Percentiles rank a stretch among this genome's conserved stretches.
Conservation (phyloP, 2,113 vertebrate species). For the Raja brachyura region DNA sequence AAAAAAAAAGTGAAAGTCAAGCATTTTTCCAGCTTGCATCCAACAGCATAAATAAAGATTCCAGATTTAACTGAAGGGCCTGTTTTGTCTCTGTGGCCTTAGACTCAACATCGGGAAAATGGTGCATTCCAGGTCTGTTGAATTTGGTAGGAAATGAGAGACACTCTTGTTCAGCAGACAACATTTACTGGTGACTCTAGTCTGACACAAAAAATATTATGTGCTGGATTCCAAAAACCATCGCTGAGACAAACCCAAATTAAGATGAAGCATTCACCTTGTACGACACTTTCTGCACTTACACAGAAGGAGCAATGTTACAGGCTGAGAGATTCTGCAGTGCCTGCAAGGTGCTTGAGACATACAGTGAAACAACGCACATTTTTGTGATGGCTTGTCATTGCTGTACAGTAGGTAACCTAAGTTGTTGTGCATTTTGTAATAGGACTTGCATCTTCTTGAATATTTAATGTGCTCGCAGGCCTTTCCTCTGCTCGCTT, state of each 20-base stretch:
- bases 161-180: background rate
- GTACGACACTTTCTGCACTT: background rate
- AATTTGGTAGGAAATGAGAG: conserved; percentile 35
- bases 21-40: conserved; percentile 23
- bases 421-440: no score
- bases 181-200: background rate
- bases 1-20: background rate
- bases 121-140: conserved; percentile 6
- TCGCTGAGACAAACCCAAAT: background rate
- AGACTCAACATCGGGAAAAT: conserved; percentile 7
- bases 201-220: background rate
- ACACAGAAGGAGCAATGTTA: background rate
- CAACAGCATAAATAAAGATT: conserved; percentile 21
- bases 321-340: no score
- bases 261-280: background rate
- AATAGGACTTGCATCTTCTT: no score
- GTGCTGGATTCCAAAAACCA: conserved; percentile 7
- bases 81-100: background rate
- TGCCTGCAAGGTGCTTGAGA: no score
- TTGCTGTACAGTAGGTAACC: no score
- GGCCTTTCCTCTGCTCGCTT: no score
- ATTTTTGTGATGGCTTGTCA: no score
- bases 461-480: no score
- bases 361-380: no score
- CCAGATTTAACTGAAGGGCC: background rate